Conservation (phyloP, 2,888 invertebrate species). For the Endotricha flammealis region DNA sequence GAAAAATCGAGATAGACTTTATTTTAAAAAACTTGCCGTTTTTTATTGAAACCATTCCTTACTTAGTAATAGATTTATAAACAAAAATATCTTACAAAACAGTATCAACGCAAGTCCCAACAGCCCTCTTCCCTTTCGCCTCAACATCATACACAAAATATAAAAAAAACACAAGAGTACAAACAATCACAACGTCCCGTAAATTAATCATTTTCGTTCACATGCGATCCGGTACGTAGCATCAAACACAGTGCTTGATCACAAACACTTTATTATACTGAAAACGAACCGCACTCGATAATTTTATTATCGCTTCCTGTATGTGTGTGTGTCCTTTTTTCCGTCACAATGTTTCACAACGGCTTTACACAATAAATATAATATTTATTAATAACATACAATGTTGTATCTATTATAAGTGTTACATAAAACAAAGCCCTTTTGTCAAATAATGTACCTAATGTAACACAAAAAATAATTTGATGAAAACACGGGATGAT, state of each 20-base stretch:
- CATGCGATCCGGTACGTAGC: background rate
- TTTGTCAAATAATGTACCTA: too few relatives aligned
- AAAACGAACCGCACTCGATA: background rate
- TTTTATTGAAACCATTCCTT: too few relatives aligned
- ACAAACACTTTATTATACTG: background rate
- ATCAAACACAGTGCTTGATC: too few relatives aligned
- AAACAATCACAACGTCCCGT: background rate
- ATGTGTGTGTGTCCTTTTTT: background rate
- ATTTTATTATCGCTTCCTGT: background rate
- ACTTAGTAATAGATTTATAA: too few relatives aligned
- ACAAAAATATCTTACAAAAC: conserved; percentile 13
- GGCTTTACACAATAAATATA: too few relatives aligned
- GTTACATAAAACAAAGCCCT: too few relatives aligned
- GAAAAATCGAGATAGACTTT: too few relatives aligned
- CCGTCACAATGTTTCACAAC: conserved; percentile 8
- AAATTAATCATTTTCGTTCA: background rate
- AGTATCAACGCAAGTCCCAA: background rate
- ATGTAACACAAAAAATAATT: too few relatives aligned
- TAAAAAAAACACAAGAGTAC: background rate
- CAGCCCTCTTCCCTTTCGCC: background rate
- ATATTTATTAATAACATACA: too few relatives aligned
- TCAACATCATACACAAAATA: background rate
- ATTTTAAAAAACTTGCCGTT: too few relatives aligned
- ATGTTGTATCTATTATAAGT: too few relatives aligned
- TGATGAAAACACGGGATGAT: too few relatives aligned